phyloP scores from a whole-genome alignment of 2,113 vertebrate genomes.

The Morone saxatilis region DNA sequence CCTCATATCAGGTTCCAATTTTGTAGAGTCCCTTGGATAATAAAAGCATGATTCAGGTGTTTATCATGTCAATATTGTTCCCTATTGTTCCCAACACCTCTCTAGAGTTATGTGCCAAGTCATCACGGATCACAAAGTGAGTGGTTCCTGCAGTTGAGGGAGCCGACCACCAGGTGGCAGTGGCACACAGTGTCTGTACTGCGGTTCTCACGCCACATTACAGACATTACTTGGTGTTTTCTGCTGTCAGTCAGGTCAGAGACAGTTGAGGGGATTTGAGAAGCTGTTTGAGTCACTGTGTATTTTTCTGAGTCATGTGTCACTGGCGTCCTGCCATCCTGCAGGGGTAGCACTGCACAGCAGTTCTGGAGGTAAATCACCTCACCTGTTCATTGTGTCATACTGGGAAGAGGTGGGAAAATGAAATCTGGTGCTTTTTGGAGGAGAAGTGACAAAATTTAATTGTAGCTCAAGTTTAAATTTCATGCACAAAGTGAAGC shows the following conservation, averaged over 20 bases:
- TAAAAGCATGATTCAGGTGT: too few species aligned
- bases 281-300: neutral
- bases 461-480: too few species aligned
- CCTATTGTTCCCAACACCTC: too few species aligned
- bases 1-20: too few species aligned
- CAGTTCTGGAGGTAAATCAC: neutral
- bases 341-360: neutral
- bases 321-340: neutral
- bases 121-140: too few species aligned
- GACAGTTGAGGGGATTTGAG: neutral
- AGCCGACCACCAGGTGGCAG: slow-evolving; percentile 33
- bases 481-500: too few species aligned
- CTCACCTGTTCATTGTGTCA: neutral
- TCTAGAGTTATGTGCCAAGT: too few species aligned
- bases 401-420: too few species aligned
- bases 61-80: too few species aligned
- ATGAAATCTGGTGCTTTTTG: too few species aligned
- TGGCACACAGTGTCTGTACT: neutral
- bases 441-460: too few species aligned
- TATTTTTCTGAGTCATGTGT: neutral
- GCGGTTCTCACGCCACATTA: rapidly evolving
- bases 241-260: neutral
- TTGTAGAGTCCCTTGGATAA: too few species aligned
- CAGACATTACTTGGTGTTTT: neutral
- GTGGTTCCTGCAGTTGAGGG: neutral